Percentiles rank a stretch among this genome's conserved stretches.
phyloP scores from a whole-genome alignment of 2,888 invertebrate genomes.

The Sinhomidia bicolor region DNA sequence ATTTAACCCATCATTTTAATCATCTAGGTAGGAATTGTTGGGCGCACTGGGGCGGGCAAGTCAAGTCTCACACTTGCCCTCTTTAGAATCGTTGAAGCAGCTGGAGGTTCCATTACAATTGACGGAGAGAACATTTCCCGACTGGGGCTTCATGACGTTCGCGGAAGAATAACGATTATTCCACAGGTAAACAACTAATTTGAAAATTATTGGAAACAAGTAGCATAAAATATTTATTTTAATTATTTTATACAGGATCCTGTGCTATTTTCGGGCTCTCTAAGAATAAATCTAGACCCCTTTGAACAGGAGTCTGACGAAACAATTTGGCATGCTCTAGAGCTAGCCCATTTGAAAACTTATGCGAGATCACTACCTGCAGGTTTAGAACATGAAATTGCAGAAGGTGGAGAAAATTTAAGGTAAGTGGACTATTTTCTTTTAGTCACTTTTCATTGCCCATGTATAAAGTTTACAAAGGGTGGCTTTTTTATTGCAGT shows the following conservation, averaged over 20 bases:
- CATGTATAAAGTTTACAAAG: too few relatives aligned
- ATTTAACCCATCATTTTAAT: too few relatives aligned
- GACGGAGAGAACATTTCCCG: constrained; percentile 91
- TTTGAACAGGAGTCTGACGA: constrained; percentile 90
- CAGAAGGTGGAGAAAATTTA: constrained; percentile 95
- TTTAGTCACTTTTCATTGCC: not conserved
- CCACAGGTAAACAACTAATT: constrained; percentile 82
- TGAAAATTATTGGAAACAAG: too few relatives aligned
- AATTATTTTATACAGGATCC: constrained; percentile 86
- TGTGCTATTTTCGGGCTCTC: constrained; percentile 94
- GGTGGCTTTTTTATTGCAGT: constrained; percentile 78
- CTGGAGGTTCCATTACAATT: constrained; percentile 90
- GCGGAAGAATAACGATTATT: constrained; percentile 92
- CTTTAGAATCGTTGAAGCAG: constrained; percentile 94
- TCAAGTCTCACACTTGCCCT: constrained; percentile 83
- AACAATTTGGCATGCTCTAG: constrained; percentile 93
- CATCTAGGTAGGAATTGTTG: constrained; percentile 22
- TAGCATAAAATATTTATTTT: too few relatives aligned
- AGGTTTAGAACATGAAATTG: constrained; percentile 91
- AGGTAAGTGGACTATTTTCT: too few relatives aligned
- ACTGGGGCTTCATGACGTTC: constrained; percentile 92
- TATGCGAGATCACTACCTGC: constrained; percentile 90
- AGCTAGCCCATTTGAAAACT: constrained; percentile 93
- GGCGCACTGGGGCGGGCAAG: not conserved
- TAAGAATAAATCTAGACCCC: constrained; percentile 96